These are phyloP conservation scores for Ammodytes dubius DNA, from an alignment of 2,113 vertebrate genomes.

Conservation along the genomic window DNA sequence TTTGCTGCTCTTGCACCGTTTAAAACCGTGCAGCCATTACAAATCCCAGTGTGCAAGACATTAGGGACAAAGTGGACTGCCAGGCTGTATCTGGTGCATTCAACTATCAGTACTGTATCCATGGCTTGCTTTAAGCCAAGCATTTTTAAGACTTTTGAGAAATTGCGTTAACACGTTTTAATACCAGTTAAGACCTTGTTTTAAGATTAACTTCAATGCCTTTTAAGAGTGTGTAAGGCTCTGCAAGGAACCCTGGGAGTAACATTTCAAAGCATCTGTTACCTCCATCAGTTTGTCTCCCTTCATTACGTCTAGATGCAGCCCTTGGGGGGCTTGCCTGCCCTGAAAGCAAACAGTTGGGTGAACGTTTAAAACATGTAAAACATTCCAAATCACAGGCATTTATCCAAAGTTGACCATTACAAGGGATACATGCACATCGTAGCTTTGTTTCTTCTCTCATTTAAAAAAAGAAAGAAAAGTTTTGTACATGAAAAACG, in stretches of 20 bases:
- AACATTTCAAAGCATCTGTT: constrained; percentile 54
- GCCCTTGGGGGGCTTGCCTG: constrained; percentile 97
- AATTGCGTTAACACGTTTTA: too few relatives aligned
- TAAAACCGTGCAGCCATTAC: constrained; percentile 89
- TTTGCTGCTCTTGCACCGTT: constrained; percentile 91
- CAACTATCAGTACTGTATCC: background rate
- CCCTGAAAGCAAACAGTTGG: constrained; percentile 87
- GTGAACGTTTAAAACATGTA: background rate
- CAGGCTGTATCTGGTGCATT: constrained; percentile 95
- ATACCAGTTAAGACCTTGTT: too few relatives aligned
- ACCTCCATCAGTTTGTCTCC: constrained; percentile 99
- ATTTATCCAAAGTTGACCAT: background rate
- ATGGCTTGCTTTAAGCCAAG: background rate
- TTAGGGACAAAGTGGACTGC: constrained; percentile 82
- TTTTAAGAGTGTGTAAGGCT: too few relatives aligned
- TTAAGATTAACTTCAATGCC: too few relatives aligned
- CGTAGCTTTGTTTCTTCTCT: background rate
- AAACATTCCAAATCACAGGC: fast-evolving
- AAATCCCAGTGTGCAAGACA: constrained; percentile 76
- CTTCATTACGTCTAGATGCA: constrained; percentile 98
- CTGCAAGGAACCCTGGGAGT: too few relatives aligned
- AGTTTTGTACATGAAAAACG: background rate
- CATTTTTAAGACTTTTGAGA: too few relatives aligned
- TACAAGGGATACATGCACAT: fast-evolving
- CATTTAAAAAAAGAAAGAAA: background rate